A percentile compares a stretch with the other conserved stretches of the same genome.
These are phyloP conservation scores for Peromyscus melanophrys DNA, from an alignment of 2,797 vertebrate genomes.

Conservation along the genomic window DNA sequence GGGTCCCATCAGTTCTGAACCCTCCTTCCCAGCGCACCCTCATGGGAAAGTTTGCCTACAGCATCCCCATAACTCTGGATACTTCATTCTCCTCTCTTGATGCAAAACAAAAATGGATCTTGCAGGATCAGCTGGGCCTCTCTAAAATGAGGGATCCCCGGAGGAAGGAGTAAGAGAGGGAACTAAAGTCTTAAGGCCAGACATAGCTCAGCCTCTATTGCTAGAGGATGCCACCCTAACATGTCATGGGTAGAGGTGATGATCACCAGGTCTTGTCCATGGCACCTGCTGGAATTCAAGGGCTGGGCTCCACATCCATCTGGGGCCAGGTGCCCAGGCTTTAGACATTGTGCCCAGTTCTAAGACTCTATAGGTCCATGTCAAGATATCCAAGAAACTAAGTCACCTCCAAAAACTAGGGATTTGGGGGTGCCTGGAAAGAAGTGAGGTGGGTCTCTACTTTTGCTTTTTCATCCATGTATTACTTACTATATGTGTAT, in stretches of 20 bases:
- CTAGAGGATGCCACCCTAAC: background rate
- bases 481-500: background rate
- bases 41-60: background rate
- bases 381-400: background rate
- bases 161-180: background rate
- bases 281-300: background rate
- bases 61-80: background rate
- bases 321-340: background rate
- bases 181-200: background rate
- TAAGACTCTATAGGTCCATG: background rate
- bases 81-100: background rate
- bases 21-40: background rate
- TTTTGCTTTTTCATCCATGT: background rate
- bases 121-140: background rate
- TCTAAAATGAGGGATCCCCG: background rate
- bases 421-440: rapidly evolving
- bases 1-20: background rate
- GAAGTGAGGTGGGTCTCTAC: background rate
- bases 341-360: background rate
- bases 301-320: too few relatives aligned
- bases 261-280: background rate
- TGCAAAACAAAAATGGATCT: too few relatives aligned
- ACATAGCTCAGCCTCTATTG: background rate
- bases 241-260: background rate
- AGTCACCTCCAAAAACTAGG: background rate